Evolutionary conservation across 2,797 vertebrate species (phyloP), one percentile per base, ranked within the genome.

Genomic region (Gymnodraco acuticeps): DNA sequence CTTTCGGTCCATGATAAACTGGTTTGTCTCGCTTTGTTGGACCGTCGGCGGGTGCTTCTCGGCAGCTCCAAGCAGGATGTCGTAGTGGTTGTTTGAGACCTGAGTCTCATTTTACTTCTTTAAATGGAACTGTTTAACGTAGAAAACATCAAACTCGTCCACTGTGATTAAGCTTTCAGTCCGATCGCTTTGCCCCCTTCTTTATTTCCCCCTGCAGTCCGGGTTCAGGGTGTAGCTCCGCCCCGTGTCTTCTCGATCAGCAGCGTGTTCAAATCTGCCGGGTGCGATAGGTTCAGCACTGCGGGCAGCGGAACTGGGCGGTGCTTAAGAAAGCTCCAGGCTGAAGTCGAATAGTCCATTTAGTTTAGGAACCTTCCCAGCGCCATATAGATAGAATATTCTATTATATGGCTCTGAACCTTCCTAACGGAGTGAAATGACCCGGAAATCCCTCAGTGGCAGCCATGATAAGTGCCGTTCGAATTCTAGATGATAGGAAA

Each of bases 61-160:
- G 88, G 84, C 4, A 85, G 84, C 65, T 88, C 87, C 23, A 56
- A 7, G 17, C 58, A 61, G 2, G 65, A 2, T 0, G 66, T 2
- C 56, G 33, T 41, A 3, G 90, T 45, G 5, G 43, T 85, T 70
- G 60, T 91, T 1, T 89, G 84, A 76, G 95, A 94, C 45, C 95
- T 79, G 2, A 96, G 93, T 85, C 88, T 94, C 95, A 96, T 96
- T 51, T 83, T 48, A 12, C 1, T 15, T 38, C 14, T 54, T 80
- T 9, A 77, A 10, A 10, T 2, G 7, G 0, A 6, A 16, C 13
- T n/a, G 8, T 0, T 19, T 3, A 58, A 8, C 43, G 60, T 75
- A 9, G 2, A 78, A 46, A 38, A 23, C 3, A 2, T n/a, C 27
- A 14, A 42, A 47, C 0, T 1, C 12, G 2, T 5, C 42, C 4